Evolutionary conservation across 2,113 vertebrate genomes (phyloP).

Genomic region (Cricetomys ansorgei): DNA sequence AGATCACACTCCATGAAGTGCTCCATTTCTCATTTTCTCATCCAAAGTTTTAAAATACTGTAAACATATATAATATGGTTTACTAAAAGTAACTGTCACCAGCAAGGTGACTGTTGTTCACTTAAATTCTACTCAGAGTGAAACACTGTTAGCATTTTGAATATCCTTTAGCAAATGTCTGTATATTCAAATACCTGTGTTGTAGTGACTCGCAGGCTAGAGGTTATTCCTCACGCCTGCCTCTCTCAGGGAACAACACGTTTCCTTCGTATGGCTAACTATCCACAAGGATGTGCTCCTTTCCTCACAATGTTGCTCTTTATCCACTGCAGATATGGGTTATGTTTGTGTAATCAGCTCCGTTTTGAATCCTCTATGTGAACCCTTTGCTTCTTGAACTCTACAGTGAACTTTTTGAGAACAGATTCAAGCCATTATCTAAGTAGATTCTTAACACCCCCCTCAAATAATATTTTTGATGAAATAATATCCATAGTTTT

Average conservation of each 20-base stretch:
- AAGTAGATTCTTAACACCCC: constrained; percentile 2
- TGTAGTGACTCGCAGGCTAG: not conserved
- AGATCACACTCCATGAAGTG: not conserved
- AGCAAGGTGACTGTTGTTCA: not conserved
- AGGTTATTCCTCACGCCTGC: not conserved
- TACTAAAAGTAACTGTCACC: not conserved
- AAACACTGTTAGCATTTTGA: not conserved
- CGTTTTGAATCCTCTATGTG: not conserved
- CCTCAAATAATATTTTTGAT: not conserved
- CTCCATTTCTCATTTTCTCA: not conserved
- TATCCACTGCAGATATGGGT: not conserved
- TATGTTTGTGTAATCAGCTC: not conserved
- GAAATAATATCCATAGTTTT: not conserved
- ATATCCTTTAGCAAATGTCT: not conserved
- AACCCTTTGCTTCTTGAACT: constrained; percentile 26
- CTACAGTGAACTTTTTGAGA: not conserved
- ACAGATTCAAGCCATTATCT: not conserved
- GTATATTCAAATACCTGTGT: not conserved
- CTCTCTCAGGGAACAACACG: not conserved
- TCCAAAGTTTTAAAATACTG: not conserved
- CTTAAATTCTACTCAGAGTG: not conserved
- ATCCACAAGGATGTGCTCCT: not conserved
- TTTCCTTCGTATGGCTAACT: not conserved
- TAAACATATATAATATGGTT: not conserved
- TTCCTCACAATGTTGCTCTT: not conserved